phyloP scores from a whole-genome alignment of 2,888 invertebrate species.

The Candidula unifasciata region DNA sequence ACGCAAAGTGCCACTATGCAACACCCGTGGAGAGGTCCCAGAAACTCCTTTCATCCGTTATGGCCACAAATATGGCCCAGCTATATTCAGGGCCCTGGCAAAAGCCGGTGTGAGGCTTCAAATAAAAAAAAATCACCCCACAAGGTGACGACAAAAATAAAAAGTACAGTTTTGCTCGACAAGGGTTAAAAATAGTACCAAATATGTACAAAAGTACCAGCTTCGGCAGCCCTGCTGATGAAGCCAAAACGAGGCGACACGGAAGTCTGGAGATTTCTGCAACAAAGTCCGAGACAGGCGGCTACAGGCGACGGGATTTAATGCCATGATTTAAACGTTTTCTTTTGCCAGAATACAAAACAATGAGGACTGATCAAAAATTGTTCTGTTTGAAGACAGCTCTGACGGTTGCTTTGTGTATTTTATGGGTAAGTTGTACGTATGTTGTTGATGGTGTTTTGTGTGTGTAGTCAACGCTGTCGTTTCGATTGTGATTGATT shows the following conservation, averaged over 20 bases:
- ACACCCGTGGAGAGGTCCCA: too few species aligned
- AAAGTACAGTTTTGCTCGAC: too few species aligned
- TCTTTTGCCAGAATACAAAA: slow-evolving; percentile 31
- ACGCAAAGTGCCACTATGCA: too few species aligned
- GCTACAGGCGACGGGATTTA: not conserved
- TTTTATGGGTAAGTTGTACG: slow-evolving; percentile 57
- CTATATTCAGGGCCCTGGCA: too few species aligned
- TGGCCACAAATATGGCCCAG: too few species aligned
- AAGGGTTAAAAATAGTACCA: too few species aligned
- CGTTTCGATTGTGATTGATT: slow-evolving; percentile 13
- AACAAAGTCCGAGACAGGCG: slow-evolving; percentile 52
- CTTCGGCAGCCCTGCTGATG: slow-evolving; percentile 59
- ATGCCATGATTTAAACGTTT: slow-evolving; percentile 33
- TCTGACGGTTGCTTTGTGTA: slow-evolving; percentile 52
- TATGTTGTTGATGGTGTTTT: not conserved
- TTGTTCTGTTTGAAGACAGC: slow-evolving; percentile 56
- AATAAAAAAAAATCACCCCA: too few species aligned
- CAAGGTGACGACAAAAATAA: too few species aligned
- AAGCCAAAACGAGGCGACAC: slow-evolving; percentile 53
- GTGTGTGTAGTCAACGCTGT: not conserved
- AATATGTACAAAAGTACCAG: too few species aligned
- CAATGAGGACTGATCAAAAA: slow-evolving; percentile 60
- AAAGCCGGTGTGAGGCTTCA: too few species aligned
- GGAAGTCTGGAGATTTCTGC: slow-evolving; percentile 54
- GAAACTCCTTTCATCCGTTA: too few species aligned